Percentiles rank a stretch among this genome's conserved stretches.
These are phyloP conservation scores for Bothrops jararaca DNA, from an alignment of 2,113 vertebrate genomes.

Conservation along the genomic window DNA sequence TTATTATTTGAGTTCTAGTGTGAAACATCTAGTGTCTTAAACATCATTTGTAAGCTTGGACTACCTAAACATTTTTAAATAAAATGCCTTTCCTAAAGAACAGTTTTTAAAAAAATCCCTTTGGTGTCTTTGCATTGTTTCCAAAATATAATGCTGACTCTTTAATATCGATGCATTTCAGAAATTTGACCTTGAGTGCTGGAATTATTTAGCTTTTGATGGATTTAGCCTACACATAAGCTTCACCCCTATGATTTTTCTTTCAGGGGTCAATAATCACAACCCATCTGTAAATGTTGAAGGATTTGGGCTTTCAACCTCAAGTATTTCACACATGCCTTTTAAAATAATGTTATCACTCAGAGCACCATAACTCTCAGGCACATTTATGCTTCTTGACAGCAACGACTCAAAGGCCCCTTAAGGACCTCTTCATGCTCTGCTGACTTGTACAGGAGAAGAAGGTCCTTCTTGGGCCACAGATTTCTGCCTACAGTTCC, in stretches of 20 bases:
- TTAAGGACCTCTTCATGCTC: background rate
- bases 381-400: background rate
- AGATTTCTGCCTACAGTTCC: background rate
- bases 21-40: background rate
- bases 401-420: background rate
- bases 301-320: slow-evolving; percentile 33
- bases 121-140: background rate
- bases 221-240: background rate
- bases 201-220: slow-evolving; percentile 7
- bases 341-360: slow-evolving; percentile 6
- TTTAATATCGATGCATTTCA: background rate
- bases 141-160: slow-evolving; percentile 13
- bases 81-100: background rate
- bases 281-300: slow-evolving; percentile 11
- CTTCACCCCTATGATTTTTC: slow-evolving; percentile 1
- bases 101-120: background rate
- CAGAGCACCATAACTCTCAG: background rate
- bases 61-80: background rate
- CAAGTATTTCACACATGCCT: slow-evolving; percentile 18
- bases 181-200: slow-evolving; percentile 13
- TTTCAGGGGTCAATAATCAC: slow-evolving; percentile 24
- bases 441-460: background rate
- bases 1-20: background rate
- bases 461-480: background rate
- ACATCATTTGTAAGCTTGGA: background rate